Percentiles rank a stretch among this genome's conserved stretches.
Conservation (phyloP, 2,888 invertebrate species). For the Aplocera efformata region DNA sequence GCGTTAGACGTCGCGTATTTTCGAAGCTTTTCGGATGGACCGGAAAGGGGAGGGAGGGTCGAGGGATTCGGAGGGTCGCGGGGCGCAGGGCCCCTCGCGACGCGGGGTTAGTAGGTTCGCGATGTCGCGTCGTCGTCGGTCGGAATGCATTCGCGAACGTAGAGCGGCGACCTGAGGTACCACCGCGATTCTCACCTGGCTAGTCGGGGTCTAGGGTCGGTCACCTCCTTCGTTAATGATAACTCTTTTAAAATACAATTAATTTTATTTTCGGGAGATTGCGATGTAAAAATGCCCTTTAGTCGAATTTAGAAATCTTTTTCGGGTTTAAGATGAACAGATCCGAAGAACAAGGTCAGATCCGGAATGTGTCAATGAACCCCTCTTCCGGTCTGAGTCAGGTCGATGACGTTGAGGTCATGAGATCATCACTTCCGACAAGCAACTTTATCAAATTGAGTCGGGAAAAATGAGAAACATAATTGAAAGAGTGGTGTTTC, state of each 20-base stretch:
- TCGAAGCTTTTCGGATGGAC: slow-evolving; percentile 75
- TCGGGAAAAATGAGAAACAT: slow-evolving; percentile 24
- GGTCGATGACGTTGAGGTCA: slow-evolving; percentile 73
- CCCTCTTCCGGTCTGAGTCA: slow-evolving; percentile 66
- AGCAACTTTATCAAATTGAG: slow-evolving; percentile 16
- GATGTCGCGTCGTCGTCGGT: slow-evolving; percentile 77
- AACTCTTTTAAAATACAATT: slow-evolving; percentile 28
- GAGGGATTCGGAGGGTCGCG: slow-evolving; percentile 73
- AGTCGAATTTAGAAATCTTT: slow-evolving; percentile 39
- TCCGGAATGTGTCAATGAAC: slow-evolving; percentile 74
- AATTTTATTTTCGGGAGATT: slow-evolving; percentile 30
- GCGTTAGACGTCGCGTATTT: slow-evolving; percentile 71
- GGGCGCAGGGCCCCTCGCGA: slow-evolving; percentile 75
- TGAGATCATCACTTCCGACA: slow-evolving; percentile 42
- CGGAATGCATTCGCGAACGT: slow-evolving; percentile 80
- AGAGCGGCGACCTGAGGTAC: slow-evolving; percentile 77
- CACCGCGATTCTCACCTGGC: slow-evolving; percentile 70
- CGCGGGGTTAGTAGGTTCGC: slow-evolving; percentile 80
- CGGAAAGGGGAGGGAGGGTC: slow-evolving; percentile 66
- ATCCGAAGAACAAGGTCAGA: slow-evolving; percentile 76
- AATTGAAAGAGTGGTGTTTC: slow-evolving; percentile 35
- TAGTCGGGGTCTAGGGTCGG: slow-evolving; percentile 58
- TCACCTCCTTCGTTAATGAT: slow-evolving; percentile 54
- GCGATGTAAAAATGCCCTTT: slow-evolving; percentile 25
- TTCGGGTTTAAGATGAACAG: slow-evolving; percentile 63